Percentiles rank a stretch among this genome's conserved stretches.
phyloP scores from a whole-genome alignment of 2,888 invertebrate genomes.

The Aspidiotus destructor region DNA sequence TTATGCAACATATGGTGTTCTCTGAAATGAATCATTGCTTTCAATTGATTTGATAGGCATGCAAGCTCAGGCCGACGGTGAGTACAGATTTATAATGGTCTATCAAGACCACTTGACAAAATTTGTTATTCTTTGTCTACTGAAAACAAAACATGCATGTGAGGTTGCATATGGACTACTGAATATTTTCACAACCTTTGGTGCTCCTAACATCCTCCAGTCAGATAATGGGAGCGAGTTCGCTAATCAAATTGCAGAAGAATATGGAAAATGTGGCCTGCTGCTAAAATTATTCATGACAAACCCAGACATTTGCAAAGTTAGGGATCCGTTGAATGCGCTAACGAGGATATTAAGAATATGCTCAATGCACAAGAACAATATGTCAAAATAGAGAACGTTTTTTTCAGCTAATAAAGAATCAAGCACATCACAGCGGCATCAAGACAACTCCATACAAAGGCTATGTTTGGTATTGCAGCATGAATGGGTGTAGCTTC shows the following conservation, averaged over 20 bases:
- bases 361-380: slow-evolving; percentile 40
- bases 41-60: slow-evolving; percentile 40
- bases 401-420: slow-evolving; percentile 43
- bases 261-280: slow-evolving; percentile 39
- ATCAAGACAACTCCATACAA: too few species aligned
- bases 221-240: slow-evolving; percentile 38
- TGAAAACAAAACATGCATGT: slow-evolving; percentile 38
- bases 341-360: slow-evolving; percentile 41
- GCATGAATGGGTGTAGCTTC: too few species aligned
- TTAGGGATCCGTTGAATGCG: slow-evolving; percentile 41
- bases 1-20: background rate
- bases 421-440: too few species aligned
- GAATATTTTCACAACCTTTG: slow-evolving; percentile 34
- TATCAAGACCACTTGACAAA: slow-evolving; percentile 41
- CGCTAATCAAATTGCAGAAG: slow-evolving; percentile 37
- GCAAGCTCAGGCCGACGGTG: slow-evolving; percentile 39
- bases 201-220: slow-evolving; percentile 35
- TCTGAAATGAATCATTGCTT: background rate
- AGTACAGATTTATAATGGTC: slow-evolving; percentile 40
- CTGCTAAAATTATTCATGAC: slow-evolving; percentile 41
- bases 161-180: slow-evolving; percentile 39
- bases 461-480: too few species aligned
- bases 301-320: slow-evolving; percentile 40
- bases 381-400: slow-evolving; percentile 41
- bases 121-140: slow-evolving; percentile 39